phyloP scores from a whole-genome alignment of 2,888 invertebrate genomes.

The Thereva unica region DNA sequence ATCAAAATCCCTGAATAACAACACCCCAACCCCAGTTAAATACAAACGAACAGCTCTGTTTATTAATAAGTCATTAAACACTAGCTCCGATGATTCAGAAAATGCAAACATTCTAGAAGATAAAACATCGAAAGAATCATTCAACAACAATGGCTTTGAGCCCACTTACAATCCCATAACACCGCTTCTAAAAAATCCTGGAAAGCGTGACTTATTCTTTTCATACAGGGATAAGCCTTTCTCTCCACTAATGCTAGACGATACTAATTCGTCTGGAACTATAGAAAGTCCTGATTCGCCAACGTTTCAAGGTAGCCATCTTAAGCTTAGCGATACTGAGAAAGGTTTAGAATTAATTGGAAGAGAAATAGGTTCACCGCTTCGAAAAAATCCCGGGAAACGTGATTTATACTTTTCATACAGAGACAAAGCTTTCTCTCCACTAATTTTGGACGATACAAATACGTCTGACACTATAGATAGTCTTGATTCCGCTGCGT shows the following conservation, averaged over 20 bases:
- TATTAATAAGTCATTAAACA: slow-evolving; percentile 35
- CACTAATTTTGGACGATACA: slow-evolving; percentile 34
- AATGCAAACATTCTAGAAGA: slow-evolving; percentile 24
- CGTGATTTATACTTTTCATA: slow-evolving; percentile 49
- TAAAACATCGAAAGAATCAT: slow-evolving; percentile 7
- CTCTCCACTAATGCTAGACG: slow-evolving; percentile 44
- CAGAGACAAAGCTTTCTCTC: slow-evolving; percentile 47
- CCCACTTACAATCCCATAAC: not conserved
- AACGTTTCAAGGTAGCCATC: slow-evolving; percentile 54
- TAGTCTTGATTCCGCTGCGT: slow-evolving; percentile 48
- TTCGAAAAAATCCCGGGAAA: slow-evolving; percentile 42
- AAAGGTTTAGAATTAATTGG: slow-evolving; percentile 90
- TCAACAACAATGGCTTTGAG: slow-evolving; percentile 4
- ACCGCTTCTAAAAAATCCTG: slow-evolving; percentile 39
- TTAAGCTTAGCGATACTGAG: slow-evolving; percentile 72
- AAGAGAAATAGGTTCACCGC: slow-evolving; percentile 61
- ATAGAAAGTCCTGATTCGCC: slow-evolving; percentile 44
- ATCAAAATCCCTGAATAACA: slow-evolving; percentile 37
- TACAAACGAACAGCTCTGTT: slow-evolving; percentile 13
- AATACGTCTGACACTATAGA: slow-evolving; percentile 32
- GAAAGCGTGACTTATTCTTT: slow-evolving; percentile 48
- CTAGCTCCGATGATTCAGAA: slow-evolving; percentile 21
- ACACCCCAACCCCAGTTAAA: slow-evolving; percentile 12
- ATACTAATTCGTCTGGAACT: slow-evolving; percentile 28
- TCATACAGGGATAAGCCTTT: slow-evolving; percentile 48